Base-by-base conservation (phyloP, 2,888 invertebrate genomes). In the Vesta saturnalis region DNA sequence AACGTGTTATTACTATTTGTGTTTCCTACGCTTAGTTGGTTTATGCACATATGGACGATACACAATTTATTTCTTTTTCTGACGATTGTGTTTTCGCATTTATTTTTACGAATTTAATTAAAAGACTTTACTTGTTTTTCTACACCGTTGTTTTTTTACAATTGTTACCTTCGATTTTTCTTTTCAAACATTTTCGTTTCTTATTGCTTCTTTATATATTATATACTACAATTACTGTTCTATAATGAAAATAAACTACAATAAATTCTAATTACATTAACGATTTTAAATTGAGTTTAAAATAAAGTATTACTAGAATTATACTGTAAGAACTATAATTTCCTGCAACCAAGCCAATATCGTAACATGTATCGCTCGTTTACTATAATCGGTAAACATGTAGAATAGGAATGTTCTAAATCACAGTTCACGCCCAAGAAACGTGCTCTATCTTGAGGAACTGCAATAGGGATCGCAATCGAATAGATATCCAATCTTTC, bases 391-490 rank as follows among this genome's bases (percentile, higher is more conserved):
- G 16, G 19, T 52, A 52, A 52, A 18, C 21, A 52, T 62, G 66
- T 55, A 64, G 68, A 72, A 72, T 70, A 56, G 72, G 47, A 60
- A 70, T 60, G 70, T 60, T 70, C 67, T 74, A 74, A 74, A 76
- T 76, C 76, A 73, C 74, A 72, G 71, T 74, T 73, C 67, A 73
- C 73, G 72, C 74, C 72, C 67, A 67, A 61, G 66, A 71, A 72
- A 76, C 76, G 73, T 76, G 74, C 72, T 71, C 73, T 67, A 73
- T 74, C 74, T 74, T 72, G 69, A 35, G 49, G 39, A 75, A 73
- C 71, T 67, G 74, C 72, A 71, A 73, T 72, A 74, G 69, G 69
- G 72, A 71, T 72, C 72, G 72, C 72, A 73, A 74, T 73, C 73
- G 66, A 70, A 66, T 63, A 61, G 69, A 70, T 71, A 70, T 72